Evolutionary conservation across 1,140 invertebrate genomes (phyloP).

Genomic region (Drosophila chauvacae): DNA sequence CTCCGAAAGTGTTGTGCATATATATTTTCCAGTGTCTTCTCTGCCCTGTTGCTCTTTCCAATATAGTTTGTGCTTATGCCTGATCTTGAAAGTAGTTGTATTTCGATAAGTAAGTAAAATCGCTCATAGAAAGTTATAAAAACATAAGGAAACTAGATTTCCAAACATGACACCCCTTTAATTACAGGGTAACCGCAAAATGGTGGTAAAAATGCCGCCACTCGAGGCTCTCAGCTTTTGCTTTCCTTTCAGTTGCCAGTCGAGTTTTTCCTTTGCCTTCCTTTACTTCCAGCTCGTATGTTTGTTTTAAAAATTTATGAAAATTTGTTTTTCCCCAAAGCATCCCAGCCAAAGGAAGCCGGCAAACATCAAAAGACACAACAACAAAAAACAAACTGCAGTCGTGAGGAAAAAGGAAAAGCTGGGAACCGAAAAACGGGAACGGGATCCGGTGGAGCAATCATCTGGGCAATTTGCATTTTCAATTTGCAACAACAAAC

Average conservation of each 20-base stretch:
- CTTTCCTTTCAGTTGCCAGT: constrained; percentile 33
- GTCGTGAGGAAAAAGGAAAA: constrained; percentile 31
- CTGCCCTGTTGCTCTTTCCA: too few relatives aligned
- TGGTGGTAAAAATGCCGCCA: constrained; percentile 62
- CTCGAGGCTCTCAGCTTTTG: constrained; percentile 30
- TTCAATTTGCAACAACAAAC: constrained; percentile 82
- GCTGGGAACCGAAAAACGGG: constrained; percentile 13
- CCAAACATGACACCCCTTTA: too few relatives aligned
- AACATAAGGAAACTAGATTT: neutral
- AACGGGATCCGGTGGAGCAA: constrained; percentile 49
- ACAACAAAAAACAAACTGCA: constrained; percentile 48
- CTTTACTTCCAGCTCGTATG: constrained; percentile 37
- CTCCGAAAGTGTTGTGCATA: too few relatives aligned
- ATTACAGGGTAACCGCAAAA: constrained; percentile 53
- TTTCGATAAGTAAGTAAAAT: neutral
- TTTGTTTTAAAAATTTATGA: constrained; percentile 83
- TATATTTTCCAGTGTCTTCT: too few relatives aligned
- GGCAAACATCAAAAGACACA: constrained; percentile 71
- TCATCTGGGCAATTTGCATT: constrained; percentile 77
- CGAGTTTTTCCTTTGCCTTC: constrained; percentile 18
- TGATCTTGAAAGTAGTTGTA: neutral
- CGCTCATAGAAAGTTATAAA: neutral
- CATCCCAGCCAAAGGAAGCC: constrained; percentile 28
- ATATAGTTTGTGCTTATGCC: too few relatives aligned
- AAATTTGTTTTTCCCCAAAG: constrained; percentile 80